These are phyloP conservation scores for Calypte anna DNA, from an alignment of 2,113 vertebrate species.

Conservation along the genomic window DNA sequence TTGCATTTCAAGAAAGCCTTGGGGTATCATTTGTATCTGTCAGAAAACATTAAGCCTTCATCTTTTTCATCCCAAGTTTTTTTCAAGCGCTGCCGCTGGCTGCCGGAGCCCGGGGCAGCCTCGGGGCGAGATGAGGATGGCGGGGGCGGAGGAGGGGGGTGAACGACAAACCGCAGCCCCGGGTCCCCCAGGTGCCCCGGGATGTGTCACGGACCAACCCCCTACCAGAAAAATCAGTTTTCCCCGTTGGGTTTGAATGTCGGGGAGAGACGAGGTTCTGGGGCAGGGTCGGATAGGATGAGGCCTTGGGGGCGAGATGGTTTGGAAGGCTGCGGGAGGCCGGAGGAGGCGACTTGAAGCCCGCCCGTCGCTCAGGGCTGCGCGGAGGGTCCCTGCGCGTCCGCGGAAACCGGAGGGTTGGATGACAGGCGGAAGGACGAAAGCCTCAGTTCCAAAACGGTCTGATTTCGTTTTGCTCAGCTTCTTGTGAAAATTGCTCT, in stretches of 20 bases:
- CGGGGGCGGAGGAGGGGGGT: fast-evolving
- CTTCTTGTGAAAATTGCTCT: constrained; percentile 46
- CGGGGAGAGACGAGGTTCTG: background rate
- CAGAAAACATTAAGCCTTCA: constrained; percentile 66
- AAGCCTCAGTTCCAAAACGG: background rate
- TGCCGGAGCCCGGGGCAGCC: background rate
- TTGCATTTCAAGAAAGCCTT: constrained; percentile 62
- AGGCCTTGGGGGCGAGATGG: too few relatives aligned
- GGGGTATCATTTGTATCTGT: constrained; percentile 74
- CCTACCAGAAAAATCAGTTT: background rate
- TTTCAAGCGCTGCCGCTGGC: constrained; percentile 16
- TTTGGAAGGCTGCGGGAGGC: background rate
- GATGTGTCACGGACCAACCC: background rate
- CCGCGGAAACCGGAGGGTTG: constrained; percentile 16
- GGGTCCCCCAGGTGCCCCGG: background rate
- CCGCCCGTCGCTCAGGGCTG: background rate
- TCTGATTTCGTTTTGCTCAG: constrained; percentile 31
- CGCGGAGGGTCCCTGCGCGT: background rate
- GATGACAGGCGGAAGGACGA: background rate
- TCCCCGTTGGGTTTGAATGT: background rate
- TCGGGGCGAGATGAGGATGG: background rate
- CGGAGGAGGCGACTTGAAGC: background rate
- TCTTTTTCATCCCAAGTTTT: constrained; percentile 45
- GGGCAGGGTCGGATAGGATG: background rate
- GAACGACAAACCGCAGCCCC: background rate